Evolutionary conservation across 2,113 vertebrate species (phyloP).

Genomic region (Columba janthina): DNA sequence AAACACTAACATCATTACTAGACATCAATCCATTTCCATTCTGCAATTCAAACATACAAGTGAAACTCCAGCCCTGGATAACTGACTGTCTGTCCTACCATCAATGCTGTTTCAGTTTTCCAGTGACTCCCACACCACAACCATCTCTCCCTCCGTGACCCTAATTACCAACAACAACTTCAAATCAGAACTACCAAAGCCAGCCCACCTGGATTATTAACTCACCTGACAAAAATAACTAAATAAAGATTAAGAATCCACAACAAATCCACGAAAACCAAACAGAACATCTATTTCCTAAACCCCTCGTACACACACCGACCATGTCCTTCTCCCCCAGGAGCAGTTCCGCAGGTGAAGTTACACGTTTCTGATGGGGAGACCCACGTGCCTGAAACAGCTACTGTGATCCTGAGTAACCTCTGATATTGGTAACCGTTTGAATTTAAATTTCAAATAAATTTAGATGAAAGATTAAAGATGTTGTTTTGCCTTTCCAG

Average conservation of each 20-base stretch:
- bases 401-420: background rate
- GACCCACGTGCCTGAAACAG: background rate
- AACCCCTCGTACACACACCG: too few relatives aligned
- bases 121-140: fast-evolving
- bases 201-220: background rate
- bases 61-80: background rate
- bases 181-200: background rate
- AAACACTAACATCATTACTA: fast-evolving
- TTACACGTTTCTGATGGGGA: background rate
- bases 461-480: background rate
- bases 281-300: background rate
- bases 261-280: too few relatives aligned
- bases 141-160: background rate
- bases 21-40: background rate
- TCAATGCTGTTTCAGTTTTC: fast-evolving
- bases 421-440: background rate
- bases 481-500: background rate
- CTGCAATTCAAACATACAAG: background rate
- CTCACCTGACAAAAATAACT: background rate
- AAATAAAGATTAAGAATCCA: background rate
- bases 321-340: too few relatives aligned
- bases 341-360: too few relatives aligned
- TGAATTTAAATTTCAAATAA: background rate
- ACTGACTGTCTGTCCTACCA: background rate
- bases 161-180: background rate